A percentile compares a stretch with the other conserved stretches of the same genome.
These are phyloP conservation scores for Branchellion lobata DNA, from an alignment of 2,888 invertebrate species.

Conservation along the genomic window DNA sequence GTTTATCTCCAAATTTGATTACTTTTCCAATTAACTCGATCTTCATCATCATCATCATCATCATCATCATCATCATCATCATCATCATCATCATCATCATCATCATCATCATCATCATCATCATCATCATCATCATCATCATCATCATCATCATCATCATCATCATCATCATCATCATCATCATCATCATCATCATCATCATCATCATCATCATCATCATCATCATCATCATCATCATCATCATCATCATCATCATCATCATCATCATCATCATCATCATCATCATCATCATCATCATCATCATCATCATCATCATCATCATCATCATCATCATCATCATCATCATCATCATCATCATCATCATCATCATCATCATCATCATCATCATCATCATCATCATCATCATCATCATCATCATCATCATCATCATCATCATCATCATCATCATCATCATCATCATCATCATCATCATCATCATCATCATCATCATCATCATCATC, in stretches of 20 bases:
- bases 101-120: constrained; percentile 38
- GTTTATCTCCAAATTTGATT: too few species aligned
- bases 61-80: not conserved
- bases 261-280: constrained; percentile 7
- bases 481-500: too few species aligned
- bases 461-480: too few species aligned
- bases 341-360: not conserved
- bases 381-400: not conserved
- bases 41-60: too few species aligned
- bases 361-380: constrained; percentile 1
- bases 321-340: not conserved
- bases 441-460: not conserved
- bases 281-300: not conserved
- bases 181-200: constrained; percentile 24
- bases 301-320: not conserved
- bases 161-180: constrained; percentile 19
- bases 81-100: constrained; percentile 27
- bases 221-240: not conserved
- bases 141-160: constrained; percentile 20
- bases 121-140: constrained; percentile 38
- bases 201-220: constrained; percentile 10
- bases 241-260: not conserved
- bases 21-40: too few species aligned
- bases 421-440: not conserved
- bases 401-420: not conserved